phyloP scores from a whole-genome alignment of 2,888 invertebrate species.

The Leucoptera coffeella region DNA sequence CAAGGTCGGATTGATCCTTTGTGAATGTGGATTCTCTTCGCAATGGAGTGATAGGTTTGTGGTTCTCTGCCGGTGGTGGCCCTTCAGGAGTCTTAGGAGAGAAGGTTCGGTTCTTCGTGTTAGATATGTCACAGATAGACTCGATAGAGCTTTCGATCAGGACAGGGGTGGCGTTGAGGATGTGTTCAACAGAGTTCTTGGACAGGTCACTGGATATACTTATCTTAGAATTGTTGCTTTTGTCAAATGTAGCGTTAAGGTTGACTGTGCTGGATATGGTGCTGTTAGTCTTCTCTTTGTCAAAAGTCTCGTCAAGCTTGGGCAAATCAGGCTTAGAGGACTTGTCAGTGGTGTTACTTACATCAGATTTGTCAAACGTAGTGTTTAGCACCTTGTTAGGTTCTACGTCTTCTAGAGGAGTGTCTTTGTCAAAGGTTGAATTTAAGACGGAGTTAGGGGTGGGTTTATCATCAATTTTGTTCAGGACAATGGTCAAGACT shows the following conservation, averaged over 20 bases:
- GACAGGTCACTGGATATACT: background rate
- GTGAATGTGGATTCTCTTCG: constrained; percentile 39
- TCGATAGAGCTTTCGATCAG: constrained; percentile 34
- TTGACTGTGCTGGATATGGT: background rate
- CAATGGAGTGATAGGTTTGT: constrained; percentile 13
- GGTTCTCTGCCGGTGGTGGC: constrained; percentile 4
- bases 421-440: background rate
- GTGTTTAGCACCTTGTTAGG: constrained; percentile 5
- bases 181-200: constrained; percentile 12
- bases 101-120: background rate
- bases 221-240: constrained; percentile 4
- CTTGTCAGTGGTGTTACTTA: constrained; percentile 3
- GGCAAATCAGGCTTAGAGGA: too few species aligned
- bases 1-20: constrained; percentile 17
- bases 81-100: too few species aligned
- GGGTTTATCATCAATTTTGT: constrained; percentile 1
- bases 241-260: constrained; percentile 9
- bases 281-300: constrained; percentile 9
- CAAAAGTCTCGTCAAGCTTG: constrained; percentile 16
- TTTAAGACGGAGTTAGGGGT: too few species aligned
- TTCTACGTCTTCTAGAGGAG: background rate
- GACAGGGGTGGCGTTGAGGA: constrained; percentile 23
- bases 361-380: background rate
- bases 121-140: constrained; percentile 13
- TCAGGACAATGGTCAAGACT: too few species aligned